Evolutionary conservation across 1,140 invertebrate species (phyloP).

Genomic region (Hylyphantes graminicola): DNA sequence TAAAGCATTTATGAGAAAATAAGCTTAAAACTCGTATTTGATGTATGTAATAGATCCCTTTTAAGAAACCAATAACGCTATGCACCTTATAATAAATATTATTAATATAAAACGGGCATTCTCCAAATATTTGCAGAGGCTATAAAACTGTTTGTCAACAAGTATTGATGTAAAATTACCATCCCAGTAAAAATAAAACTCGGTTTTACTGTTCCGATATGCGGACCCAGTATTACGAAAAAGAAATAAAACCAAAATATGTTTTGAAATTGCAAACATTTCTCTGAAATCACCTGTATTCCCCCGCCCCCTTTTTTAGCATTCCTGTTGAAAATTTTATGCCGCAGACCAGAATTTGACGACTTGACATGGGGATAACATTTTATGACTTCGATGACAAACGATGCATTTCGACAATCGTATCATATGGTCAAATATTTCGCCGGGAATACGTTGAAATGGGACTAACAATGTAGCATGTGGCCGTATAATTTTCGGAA

Average conservation of each 20-base stretch:
- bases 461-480: slow-evolving; percentile 47
- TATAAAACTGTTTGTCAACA: slow-evolving; percentile 42
- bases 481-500: slow-evolving; percentile 28
- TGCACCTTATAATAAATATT: too few species aligned
- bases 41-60: too few species aligned
- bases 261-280: slow-evolving; percentile 49
- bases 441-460: slow-evolving; percentile 3
- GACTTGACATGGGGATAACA: slow-evolving; percentile 56
- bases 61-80: too few species aligned
- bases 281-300: slow-evolving; percentile 32
- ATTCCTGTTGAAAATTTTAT: slow-evolving; percentile 54
- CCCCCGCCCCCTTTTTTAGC: background rate
- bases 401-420: slow-evolving; percentile 50
- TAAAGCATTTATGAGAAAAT: too few species aligned
- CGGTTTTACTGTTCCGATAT: slow-evolving; percentile 20
- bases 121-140: slow-evolving; percentile 5
- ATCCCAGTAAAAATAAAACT: slow-evolving; percentile 47
- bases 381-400: slow-evolving; percentile 55
- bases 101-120: background rate
- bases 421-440: slow-evolving; percentile 48
- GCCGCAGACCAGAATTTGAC: slow-evolving; percentile 43
- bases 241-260: slow-evolving; percentile 43
- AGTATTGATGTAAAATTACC: slow-evolving; percentile 42
- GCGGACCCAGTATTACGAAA: slow-evolving; percentile 6
- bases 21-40: too few species aligned